phyloP scores from a whole-genome alignment of 2,797 vertebrate species.

The Spinus olivaceus region DNA sequence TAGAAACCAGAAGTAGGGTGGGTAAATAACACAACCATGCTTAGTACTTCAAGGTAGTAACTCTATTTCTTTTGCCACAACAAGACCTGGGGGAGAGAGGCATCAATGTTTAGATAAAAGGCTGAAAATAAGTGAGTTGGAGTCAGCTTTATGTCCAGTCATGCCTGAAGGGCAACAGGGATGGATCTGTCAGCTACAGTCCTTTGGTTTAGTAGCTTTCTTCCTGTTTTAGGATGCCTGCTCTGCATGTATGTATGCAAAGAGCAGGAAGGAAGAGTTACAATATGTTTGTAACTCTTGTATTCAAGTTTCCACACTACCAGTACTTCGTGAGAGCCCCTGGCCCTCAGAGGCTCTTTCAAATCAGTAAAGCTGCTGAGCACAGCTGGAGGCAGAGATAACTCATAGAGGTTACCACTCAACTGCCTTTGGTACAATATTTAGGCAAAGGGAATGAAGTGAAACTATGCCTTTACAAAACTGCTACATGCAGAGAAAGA shows the following conservation, averaged over 20 bases:
- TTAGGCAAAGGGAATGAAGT: background rate
- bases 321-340: background rate
- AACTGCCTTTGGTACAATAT: background rate
- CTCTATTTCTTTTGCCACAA: background rate
- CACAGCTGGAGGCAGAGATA: background rate
- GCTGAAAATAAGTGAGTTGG: background rate
- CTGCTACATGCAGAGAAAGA: background rate
- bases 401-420: background rate
- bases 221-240: background rate
- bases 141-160: background rate
- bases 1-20: background rate
- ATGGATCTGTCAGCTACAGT: background rate
- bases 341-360: background rate
- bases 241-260: background rate
- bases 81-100: background rate
- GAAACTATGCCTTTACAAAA: background rate
- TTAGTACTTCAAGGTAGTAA: background rate
- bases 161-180: background rate
- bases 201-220: background rate
- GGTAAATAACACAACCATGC: background rate
- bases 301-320: background rate
- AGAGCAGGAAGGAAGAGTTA: background rate
- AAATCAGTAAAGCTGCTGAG: background rate
- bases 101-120: background rate
- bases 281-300: background rate